A percentile compares a stretch with the other conserved stretches of the same genome.
These are phyloP conservation scores for Ichneumoninae sp. DNA, from an alignment of 2,888 invertebrate genomes.

Conservation along the genomic window DNA sequence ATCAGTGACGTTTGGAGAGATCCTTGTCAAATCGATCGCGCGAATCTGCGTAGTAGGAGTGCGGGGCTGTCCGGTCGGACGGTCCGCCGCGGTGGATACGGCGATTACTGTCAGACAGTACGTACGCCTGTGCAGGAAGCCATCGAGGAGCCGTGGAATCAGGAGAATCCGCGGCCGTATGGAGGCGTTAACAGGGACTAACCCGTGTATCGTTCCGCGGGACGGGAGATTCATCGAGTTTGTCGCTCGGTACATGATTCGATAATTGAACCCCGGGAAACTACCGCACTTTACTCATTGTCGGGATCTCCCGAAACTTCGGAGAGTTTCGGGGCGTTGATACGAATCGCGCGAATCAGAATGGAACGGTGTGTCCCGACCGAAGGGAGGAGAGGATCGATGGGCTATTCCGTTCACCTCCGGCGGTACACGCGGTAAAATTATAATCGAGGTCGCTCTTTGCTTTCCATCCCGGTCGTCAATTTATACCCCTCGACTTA, in stretches of 20 bases:
- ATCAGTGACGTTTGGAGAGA: conserved; percentile 14
- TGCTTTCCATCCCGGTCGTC: conserved; percentile 22
- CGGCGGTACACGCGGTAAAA: conserved; percentile 8
- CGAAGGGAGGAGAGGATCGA: not conserved
- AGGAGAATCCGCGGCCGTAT: not conserved
- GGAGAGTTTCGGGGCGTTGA: not conserved
- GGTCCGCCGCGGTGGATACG: conserved; percentile 17
- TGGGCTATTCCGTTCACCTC: not conserved
- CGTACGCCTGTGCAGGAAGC: conserved; percentile 2
- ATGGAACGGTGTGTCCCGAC: not conserved
- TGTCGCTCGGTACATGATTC: conserved; percentile 33
- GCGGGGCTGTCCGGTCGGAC: not conserved
- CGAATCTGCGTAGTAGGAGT: not conserved
- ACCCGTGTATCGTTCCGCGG: not conserved
- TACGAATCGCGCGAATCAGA: not conserved
- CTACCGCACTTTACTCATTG: conserved; percentile 9
- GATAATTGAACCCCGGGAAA: conserved; percentile 35
- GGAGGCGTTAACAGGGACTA: not conserved
- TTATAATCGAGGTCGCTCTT: conserved; percentile 23
- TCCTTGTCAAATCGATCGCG: conserved; percentile 15
- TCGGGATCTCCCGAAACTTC: conserved; percentile 1
- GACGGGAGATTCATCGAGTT: conserved; percentile 12
- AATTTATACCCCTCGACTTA: not conserved
- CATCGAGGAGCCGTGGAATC: conserved; percentile 16
- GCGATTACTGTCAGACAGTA: conserved; percentile 48